Conservation (phyloP, 2,113 vertebrate species). For the Carassius carassius region DNA sequence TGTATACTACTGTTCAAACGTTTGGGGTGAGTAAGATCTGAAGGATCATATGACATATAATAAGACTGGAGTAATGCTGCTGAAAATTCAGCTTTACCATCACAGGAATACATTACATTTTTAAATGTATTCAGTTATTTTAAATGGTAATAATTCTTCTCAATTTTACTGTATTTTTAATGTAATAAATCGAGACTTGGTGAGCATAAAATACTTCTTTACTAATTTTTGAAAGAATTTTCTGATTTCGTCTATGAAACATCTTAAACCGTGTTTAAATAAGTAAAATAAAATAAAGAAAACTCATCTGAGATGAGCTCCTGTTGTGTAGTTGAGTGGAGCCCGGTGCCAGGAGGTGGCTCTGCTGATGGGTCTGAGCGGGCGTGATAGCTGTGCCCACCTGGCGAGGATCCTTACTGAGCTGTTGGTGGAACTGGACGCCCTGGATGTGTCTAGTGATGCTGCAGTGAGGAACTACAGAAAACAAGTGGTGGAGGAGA, state of each 20-base stretch:
- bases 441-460: constrained; percentile 89
- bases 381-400: constrained; percentile 88
- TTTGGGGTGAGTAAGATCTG: background rate
- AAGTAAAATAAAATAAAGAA: no score
- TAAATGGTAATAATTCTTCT: background rate
- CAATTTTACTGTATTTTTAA: background rate
- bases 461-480: constrained; percentile 90
- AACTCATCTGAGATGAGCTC: background rate
- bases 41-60: background rate
- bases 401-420: constrained; percentile 91
- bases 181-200: background rate
- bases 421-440: constrained; percentile 90
- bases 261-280: background rate
- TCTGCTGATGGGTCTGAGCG: constrained; percentile 88
- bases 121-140: background rate
- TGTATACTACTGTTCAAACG: background rate
- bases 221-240: background rate
- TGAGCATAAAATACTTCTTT: background rate
- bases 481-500: constrained; percentile 94
- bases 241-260: background rate
- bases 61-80: background rate
- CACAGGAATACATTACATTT: background rate
- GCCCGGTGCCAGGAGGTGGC: constrained; percentile 89
- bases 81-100: background rate
- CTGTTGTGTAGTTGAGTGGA: constrained; percentile 79